These are phyloP conservation scores for Uropetala carovei DNA, from an alignment of 2,888 invertebrate species.

Conservation along the genomic window DNA sequence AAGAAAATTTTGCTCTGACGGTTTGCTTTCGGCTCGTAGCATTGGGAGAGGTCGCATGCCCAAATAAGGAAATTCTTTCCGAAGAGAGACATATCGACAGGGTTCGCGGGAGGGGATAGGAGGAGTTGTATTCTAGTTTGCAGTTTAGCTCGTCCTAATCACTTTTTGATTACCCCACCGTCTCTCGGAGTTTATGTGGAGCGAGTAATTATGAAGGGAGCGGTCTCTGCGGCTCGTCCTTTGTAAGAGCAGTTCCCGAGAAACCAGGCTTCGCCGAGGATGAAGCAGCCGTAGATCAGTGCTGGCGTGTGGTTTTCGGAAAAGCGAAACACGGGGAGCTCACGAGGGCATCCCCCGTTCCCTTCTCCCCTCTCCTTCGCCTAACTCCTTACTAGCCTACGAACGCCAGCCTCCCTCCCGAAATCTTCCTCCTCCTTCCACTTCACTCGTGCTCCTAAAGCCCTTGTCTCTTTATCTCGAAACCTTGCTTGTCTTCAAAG, in stretches of 20 bases:
- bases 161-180: conserved; percentile 40
- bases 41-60: too few species aligned
- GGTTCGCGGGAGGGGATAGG: not conserved
- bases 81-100: not conserved
- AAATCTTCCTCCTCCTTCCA: too few species aligned
- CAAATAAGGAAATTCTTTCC: not conserved
- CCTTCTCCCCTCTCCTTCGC: not conserved
- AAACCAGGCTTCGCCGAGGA: not conserved
- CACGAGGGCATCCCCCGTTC: not conserved
- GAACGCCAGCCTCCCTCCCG: too few species aligned
- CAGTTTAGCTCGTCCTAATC: conserved; percentile 40
- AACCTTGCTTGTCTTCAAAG: too few species aligned
- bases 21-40: too few species aligned
- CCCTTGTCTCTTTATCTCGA: too few species aligned
- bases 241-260: conserved; percentile 21
- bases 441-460: too few species aligned
- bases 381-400: not conserved
- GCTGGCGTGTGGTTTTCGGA: not conserved
- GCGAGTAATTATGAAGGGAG: conserved; percentile 38
- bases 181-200: not conserved
- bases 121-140: conserved; percentile 22
- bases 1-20: too few species aligned
- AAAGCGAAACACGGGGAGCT: not conserved
- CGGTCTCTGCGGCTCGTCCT: conserved; percentile 16
- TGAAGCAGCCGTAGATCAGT: not conserved